phyloP scores from a whole-genome alignment of 2,113 vertebrate species.

The Aplodontia rufa region DNA sequence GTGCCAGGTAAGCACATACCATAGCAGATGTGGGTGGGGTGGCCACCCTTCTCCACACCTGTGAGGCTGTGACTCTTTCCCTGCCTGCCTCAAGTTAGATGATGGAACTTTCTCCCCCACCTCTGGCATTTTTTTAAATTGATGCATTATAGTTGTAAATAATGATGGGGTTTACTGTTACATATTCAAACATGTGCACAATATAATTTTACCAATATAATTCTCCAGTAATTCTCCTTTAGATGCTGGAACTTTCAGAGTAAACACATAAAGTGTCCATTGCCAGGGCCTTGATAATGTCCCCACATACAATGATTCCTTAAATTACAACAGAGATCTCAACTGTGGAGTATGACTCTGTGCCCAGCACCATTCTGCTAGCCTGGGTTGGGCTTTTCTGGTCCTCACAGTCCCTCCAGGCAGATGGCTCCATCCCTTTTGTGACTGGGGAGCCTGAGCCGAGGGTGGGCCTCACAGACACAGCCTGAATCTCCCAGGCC shows the following conservation, averaged over 20 bases:
- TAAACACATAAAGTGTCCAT: neutral
- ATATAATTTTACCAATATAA: too few species aligned
- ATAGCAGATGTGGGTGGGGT: rapidly evolving
- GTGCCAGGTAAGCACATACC: slow-evolving; percentile 83
- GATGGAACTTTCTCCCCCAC: neutral
- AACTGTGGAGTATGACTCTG: neutral
- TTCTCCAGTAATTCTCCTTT: too few species aligned
- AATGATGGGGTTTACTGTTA: too few species aligned
- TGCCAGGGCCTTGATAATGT: neutral
- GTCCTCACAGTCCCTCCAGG: too few species aligned
- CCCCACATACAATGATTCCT: neutral
- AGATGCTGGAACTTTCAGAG: neutral
- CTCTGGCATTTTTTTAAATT: too few species aligned
- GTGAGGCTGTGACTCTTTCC: neutral
- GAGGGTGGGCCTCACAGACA: neutral
- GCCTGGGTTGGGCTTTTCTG: too few species aligned
- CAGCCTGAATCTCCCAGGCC: neutral
- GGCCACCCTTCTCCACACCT: neutral
- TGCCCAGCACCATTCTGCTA: neutral
- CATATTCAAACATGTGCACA: too few species aligned
- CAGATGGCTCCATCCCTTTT: neutral
- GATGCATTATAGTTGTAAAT: too few species aligned
- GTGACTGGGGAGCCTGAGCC: neutral
- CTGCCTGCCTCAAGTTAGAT: neutral
- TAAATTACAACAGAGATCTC: neutral